A percentile compares a stretch with the other conserved stretches of the same genome.
Conservation (phyloP, 2,888 invertebrate genomes). For the Cheilosia vulpina region DNA sequence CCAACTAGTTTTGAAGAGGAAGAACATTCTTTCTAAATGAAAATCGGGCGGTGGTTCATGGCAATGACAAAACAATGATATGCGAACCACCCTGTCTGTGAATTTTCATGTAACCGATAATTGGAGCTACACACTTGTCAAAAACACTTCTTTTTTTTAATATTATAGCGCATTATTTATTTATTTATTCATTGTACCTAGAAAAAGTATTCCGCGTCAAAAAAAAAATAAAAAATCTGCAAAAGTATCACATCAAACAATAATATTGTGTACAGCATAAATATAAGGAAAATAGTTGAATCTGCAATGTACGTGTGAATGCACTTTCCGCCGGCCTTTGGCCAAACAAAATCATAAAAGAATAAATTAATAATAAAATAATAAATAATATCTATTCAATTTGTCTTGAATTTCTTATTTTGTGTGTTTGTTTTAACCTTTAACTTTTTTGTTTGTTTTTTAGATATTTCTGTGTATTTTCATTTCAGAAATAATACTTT, state of each 20-base stretch:
- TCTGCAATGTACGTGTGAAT: conserved; percentile 71
- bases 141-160: conserved; percentile 23
- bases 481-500: conserved; percentile 69
- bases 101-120: not conserved
- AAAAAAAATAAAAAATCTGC: conserved; percentile 18
- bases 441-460: conserved; percentile 17
- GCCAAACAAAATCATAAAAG: conserved; percentile 70
- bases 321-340: conserved; percentile 75
- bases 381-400: conserved; percentile 69
- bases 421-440: conserved; percentile 40
- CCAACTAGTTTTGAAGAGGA: too few relatives aligned
- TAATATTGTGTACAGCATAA: conserved; percentile 52
- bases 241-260: conserved; percentile 54
- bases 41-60: too few relatives aligned
- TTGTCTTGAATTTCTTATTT: conserved; percentile 52
- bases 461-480: conserved; percentile 75
- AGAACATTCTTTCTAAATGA: too few relatives aligned
- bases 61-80: too few relatives aligned
- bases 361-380: conserved; percentile 73
- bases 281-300: conserved; percentile 52
- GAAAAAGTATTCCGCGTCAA: conserved; percentile 43
- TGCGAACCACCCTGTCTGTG: too few relatives aligned
- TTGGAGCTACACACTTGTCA: not conserved
- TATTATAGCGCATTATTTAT: not conserved
- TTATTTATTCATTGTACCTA: conserved; percentile 28